A percentile compares a stretch with the other conserved stretches of the same genome.
Evolutionary conservation across 2,113 vertebrate genomes (phyloP).

Genomic region (Phrynosoma blainvillii): DNA sequence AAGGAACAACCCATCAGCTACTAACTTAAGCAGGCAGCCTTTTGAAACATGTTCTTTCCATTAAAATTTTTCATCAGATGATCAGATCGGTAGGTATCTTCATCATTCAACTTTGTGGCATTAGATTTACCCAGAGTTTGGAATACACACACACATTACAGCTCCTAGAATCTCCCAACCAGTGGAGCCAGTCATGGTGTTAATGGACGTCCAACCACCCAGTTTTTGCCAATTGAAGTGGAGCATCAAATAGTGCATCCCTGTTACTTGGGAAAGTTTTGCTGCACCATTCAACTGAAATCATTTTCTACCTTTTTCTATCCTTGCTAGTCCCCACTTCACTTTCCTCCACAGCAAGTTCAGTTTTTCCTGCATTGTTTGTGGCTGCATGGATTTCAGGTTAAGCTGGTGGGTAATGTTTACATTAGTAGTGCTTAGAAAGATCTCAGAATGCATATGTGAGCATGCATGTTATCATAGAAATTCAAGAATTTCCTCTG

Average conservation of each 20-base stretch:
- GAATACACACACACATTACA: not conserved
- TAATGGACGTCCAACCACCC: too few species aligned
- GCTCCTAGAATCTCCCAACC: too few species aligned
- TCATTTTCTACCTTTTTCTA: not conserved
- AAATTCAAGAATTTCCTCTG: constrained; percentile 10
- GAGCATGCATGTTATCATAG: not conserved
- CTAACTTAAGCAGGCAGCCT: too few species aligned
- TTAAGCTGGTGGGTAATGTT: not conserved
- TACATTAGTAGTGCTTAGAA: not conserved
- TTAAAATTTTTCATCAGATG: too few species aligned
- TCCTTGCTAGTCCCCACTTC: not conserved
- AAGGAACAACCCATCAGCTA: too few species aligned
- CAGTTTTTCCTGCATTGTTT: not conserved
- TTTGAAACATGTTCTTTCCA: too few species aligned
- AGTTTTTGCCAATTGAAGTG: not conserved
- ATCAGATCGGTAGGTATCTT: too few species aligned
- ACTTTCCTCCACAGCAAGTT: not conserved
- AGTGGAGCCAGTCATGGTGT: too few species aligned
- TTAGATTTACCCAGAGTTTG: too few species aligned
- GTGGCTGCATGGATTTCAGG: not conserved
- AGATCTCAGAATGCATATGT: not conserved
- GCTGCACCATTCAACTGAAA: not conserved
- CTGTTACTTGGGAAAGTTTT: not conserved
- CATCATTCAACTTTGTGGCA: too few species aligned
- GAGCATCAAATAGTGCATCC: not conserved